Conservation (phyloP, 2,888 invertebrate species). For the Trachelus iudaicus region DNA sequence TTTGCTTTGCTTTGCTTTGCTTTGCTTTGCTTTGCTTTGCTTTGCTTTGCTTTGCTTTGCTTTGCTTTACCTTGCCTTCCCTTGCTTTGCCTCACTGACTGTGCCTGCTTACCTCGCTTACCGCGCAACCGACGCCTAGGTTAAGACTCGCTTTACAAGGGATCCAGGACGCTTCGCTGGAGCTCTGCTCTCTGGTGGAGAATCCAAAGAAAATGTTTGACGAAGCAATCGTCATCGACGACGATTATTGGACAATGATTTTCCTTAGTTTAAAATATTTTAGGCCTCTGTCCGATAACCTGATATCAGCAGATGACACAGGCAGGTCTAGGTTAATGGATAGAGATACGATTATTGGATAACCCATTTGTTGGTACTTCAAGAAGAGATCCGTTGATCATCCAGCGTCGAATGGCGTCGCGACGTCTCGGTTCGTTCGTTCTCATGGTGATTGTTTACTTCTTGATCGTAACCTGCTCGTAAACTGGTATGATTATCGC, state of each 20-base stretch:
- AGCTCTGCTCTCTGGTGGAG: background rate
- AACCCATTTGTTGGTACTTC: background rate
- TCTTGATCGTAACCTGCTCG: background rate
- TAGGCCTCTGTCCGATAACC: no score
- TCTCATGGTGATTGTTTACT: background rate
- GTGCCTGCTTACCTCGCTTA: background rate
- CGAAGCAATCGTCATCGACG: background rate
- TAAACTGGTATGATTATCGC: background rate
- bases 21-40: background rate
- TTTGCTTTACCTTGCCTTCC: background rate
- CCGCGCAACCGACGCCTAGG: background rate
- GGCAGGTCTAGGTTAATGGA: background rate
- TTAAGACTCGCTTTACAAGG: background rate
- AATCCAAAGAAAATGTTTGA: background rate
- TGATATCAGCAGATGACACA: background rate
- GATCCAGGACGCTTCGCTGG: background rate
- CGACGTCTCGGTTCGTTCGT: background rate
- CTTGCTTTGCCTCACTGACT: background rate
- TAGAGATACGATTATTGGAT: background rate
- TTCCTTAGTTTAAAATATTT: background rate
- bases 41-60: background rate
- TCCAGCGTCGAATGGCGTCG: background rate
- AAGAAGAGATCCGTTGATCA: background rate
- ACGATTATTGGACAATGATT: background rate
- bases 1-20: background rate